Percentiles rank a stretch among this genome's conserved stretches.
Conservation (phyloP, 2,113 vertebrate species). For the mouse (Mus musculus) region DNA sequence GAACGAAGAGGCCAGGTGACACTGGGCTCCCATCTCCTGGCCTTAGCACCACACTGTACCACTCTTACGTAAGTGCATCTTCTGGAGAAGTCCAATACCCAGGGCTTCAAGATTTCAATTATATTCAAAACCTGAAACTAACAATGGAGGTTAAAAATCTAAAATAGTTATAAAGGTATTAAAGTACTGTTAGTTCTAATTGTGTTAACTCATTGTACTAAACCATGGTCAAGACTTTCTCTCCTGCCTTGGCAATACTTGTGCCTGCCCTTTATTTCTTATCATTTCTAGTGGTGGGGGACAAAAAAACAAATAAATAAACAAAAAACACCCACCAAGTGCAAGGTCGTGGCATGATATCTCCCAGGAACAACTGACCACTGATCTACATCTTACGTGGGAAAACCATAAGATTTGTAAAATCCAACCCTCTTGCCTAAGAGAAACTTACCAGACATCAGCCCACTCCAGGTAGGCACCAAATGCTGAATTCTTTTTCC, state of each 20-base stretch:
- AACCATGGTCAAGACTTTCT: too few species aligned
- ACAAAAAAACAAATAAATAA: not conserved
- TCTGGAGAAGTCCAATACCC: constrained; percentile 35
- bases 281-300: too few species aligned
- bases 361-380: not conserved
- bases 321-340: not conserved
- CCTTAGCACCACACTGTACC: not conserved
- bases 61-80: not conserved
- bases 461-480: not conserved
- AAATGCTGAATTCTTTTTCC: not conserved
- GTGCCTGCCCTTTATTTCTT: not conserved
- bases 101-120: not conserved
- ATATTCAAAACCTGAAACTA: constrained; percentile 29
- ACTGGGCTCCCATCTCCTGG: not conserved
- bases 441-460: not conserved
- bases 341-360: too few species aligned
- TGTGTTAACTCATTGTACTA: too few species aligned
- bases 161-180: not conserved
- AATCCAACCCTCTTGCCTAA: not conserved
- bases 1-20: constrained; percentile 15
- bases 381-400: not conserved
- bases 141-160: constrained; percentile 12
- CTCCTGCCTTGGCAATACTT: not conserved
- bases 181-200: constrained; percentile 12
- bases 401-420: not conserved